phyloP scores from a whole-genome alignment of 2,888 invertebrate species.

The Parnassius orleans region DNA sequence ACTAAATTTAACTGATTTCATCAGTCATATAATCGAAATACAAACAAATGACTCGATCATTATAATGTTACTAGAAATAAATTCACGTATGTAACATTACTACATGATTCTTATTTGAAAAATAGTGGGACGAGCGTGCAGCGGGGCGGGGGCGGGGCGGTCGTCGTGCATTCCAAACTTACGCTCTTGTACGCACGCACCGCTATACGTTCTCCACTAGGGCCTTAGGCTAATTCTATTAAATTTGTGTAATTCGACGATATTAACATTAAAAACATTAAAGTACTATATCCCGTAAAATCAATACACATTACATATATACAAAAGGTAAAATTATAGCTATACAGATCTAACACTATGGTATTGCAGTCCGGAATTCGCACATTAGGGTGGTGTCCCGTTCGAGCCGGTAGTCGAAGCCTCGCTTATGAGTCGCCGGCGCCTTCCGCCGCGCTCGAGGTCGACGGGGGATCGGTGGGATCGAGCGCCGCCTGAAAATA shows the following conservation, averaged over 20 bases:
- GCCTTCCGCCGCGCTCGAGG: conserved; percentile 46
- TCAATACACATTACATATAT: conserved; percentile 37
- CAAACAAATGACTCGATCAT: no score
- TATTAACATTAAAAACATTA: conserved; percentile 14
- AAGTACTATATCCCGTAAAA: conserved; percentile 30
- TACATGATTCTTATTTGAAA: no score
- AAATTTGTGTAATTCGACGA: conserved; percentile 22
- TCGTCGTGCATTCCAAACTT: no score
- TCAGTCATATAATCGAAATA: no score
- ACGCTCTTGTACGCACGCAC: no score
- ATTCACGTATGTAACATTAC: no score
- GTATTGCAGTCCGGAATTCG: conserved; percentile 38
- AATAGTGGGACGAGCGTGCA: no score
- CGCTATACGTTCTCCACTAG: no score
- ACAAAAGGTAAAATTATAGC: conserved; percentile 32
- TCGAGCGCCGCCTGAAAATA: conserved; percentile 67
- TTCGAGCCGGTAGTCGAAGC: conserved; percentile 35
- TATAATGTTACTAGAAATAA: no score
- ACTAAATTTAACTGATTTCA: no score
- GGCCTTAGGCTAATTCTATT: background rate
- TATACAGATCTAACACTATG: conserved; percentile 47
- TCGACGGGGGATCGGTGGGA: conserved; percentile 57
- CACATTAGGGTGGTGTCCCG: conserved; percentile 32
- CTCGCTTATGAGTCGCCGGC: conserved; percentile 42
- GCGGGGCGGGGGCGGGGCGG: no score